A percentile compares a stretch with the other conserved stretches of the same genome.
Evolutionary conservation across 2,888 invertebrate species (phyloP).

Genomic region (Leptothorax acervorum): DNA sequence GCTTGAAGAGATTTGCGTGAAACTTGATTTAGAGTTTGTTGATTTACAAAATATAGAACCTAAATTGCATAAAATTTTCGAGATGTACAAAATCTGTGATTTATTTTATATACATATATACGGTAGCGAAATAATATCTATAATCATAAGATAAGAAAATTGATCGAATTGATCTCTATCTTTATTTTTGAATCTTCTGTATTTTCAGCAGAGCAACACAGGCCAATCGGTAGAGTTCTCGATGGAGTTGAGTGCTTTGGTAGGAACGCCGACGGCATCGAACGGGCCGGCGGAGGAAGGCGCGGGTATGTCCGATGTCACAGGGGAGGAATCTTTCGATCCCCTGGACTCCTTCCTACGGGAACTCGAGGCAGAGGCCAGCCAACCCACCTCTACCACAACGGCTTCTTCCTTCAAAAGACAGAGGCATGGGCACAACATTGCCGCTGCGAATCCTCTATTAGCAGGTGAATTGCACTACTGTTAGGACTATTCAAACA

Average conservation of each 20-base stretch:
- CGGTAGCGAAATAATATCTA: neutral
- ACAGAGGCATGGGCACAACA: conserved; percentile 91
- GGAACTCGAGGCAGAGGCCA: conserved; percentile 87
- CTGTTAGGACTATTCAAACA: no score
- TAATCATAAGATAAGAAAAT: conserved; percentile 1
- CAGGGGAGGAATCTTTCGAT: conserved; percentile 93
- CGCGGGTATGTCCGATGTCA: conserved; percentile 80
- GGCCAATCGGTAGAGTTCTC: conserved; percentile 83
- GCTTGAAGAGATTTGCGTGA: neutral
- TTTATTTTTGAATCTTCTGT: neutral
- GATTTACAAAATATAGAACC: neutral
- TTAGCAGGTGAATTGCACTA: conserved; percentile 90
- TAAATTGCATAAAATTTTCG: neutral
- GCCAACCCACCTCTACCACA: conserved; percentile 86
- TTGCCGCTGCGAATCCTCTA: conserved; percentile 94
- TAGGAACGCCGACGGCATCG: conserved; percentile 80
- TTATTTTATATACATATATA: neutral
- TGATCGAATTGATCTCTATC: neutral
- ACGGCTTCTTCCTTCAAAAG: conserved; percentile 87
- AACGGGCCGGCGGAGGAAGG: conserved; percentile 81
- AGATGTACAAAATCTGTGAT: neutral
- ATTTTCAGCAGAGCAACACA: conserved; percentile 83
- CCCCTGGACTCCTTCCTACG: conserved; percentile 93
- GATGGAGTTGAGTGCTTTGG: conserved; percentile 83
- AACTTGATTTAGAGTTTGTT: neutral